A percentile compares a stretch with the other conserved stretches of the same genome.
Evolutionary conservation across 2,888 invertebrate species (phyloP).

Genomic region (Tetheella fluctuosa): DNA sequence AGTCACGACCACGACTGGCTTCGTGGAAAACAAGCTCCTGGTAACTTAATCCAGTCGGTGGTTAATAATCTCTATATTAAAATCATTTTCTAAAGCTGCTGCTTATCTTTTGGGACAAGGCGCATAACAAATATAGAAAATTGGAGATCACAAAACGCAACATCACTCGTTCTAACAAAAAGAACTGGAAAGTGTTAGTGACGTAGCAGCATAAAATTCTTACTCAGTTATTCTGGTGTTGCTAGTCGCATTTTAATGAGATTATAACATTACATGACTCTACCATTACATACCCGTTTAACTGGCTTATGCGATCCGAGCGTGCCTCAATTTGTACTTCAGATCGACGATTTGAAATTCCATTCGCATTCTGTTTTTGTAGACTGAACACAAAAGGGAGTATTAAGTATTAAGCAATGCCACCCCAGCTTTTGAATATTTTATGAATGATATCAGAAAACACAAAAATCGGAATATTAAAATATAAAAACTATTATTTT

Average conservation of each 20-base stretch:
- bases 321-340: slow-evolving; percentile 19
- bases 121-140: not conserved
- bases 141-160: too few relatives aligned
- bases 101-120: not conserved
- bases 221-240: slow-evolving; percentile 17
- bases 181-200: slow-evolving; percentile 18
- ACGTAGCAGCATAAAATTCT: slow-evolving; percentile 14
- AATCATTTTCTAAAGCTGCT: not conserved
- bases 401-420: slow-evolving; percentile 4
- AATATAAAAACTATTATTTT: not conserved
- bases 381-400: slow-evolving; percentile 8
- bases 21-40: slow-evolving; percentile 54
- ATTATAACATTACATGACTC: slow-evolving; percentile 27
- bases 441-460: not conserved
- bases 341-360: slow-evolving; percentile 13
- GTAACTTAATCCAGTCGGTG: slow-evolving; percentile 36
- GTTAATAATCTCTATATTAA: slow-evolving; percentile 38
- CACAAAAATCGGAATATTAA: not conserved
- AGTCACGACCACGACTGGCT: slow-evolving; percentile 55
- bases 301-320: slow-evolving; percentile 23
- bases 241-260: slow-evolving; percentile 26
- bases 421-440: slow-evolving; percentile 3
- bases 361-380: slow-evolving; percentile 10
- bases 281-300: slow-evolving; percentile 22
- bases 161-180: not conserved